These are phyloP conservation scores for Pheosia gnoma DNA, from an alignment of 2,888 invertebrate genomes.

Conservation along the genomic window DNA sequence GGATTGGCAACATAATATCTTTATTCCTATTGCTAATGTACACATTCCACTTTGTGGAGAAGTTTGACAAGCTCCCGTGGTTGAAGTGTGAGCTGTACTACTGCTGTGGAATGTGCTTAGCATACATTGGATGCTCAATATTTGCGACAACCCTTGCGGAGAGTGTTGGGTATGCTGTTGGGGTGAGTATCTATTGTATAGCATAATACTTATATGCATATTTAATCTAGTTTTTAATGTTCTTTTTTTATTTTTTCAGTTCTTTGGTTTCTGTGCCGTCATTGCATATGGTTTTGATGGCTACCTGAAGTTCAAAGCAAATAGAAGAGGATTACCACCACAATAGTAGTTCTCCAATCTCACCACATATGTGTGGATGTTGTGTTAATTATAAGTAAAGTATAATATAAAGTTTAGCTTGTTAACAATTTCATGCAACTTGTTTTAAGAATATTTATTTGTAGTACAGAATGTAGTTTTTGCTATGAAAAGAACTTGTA, in stretches of 20 bases:
- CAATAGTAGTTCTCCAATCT: constrained; percentile 75
- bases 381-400: neutral
- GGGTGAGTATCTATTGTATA: constrained; percentile 84
- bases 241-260: constrained; percentile 83
- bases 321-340: constrained; percentile 87
- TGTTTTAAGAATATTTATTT: too few relatives aligned
- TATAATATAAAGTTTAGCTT: neutral
- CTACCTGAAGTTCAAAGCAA: constrained; percentile 89
- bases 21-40: constrained; percentile 89
- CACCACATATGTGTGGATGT: neutral
- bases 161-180: constrained; percentile 87
- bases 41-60: constrained; percentile 93
- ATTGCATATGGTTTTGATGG: constrained; percentile 91
- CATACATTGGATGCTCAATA: constrained; percentile 90
- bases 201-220: neutral
- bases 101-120: constrained; percentile 87
- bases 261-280: constrained; percentile 94
- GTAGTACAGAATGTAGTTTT: too few relatives aligned
- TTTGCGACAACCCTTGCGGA: constrained; percentile 86
- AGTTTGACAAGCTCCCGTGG: constrained; percentile 92
- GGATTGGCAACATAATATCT: constrained; percentile 91
- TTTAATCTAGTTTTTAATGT: neutral
- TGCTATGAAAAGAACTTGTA: neutral
- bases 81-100: constrained; percentile 90
- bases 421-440: neutral